Base-by-base conservation (phyloP, 2,888 invertebrate genomes). In the Congeria kusceri region DNA sequence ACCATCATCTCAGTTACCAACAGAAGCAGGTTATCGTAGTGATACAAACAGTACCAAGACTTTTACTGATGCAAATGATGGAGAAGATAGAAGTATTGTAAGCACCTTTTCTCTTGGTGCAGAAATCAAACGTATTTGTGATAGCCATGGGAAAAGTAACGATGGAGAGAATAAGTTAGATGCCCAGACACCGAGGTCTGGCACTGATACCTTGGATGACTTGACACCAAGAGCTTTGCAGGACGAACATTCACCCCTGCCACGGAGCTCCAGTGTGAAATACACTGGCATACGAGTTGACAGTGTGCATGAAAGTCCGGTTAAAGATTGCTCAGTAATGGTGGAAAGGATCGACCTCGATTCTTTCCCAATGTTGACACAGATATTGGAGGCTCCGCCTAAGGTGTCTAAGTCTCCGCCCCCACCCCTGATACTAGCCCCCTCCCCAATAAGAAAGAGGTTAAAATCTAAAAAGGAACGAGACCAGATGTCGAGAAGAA, bases 101-200 rank as follows among this genome's bases (percentile, higher is more conserved):
- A 86, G 86, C 73, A 82, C 75, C 20, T 81, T 70, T 66, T 88
- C 88, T 4, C 72, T 88, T 11, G 88, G 88, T 4, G 86, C 85
- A 77, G 83, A 86, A 64, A 88, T 88, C 25, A 80, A 75, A 49
- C 64, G 75, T 28, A 65, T 80, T 39, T 83, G 83, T 80, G 80
- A 77, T 29, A 68, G 74, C 29, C 77, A 83, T 11, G 53, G 56
- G 18, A 39, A 39, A 39, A 11, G 15, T 1, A 39, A 11, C 15
- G 39, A 39, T 39, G 72, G 61, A 23, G 81, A 83, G 49, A 73
- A 79, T 70, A 83, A 65, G 46, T 66, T 81, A 27, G 77, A 67
- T 58, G 77, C 62, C n/a, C 83, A 78, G n/a, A 57, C 64, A 9
- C 46, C 57, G 9, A 53, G 65, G 29, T 29, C 56, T 23, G 65